A percentile compares a stretch with the other conserved stretches of the same genome.
Conservation (phyloP, 2,113 vertebrate species). For the Gymnorhina tibicen region DNA sequence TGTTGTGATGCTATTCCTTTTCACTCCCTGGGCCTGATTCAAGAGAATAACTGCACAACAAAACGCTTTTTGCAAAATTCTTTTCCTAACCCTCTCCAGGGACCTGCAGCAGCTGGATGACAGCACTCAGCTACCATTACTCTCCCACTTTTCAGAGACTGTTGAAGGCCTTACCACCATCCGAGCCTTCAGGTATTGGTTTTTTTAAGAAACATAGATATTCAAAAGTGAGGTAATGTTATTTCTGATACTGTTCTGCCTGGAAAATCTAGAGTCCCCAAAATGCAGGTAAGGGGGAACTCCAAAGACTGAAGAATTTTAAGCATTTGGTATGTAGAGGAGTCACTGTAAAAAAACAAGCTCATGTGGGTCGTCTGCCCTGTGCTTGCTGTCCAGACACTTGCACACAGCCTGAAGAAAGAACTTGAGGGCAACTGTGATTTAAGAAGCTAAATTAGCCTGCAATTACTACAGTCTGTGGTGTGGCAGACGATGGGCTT, state of each 20-base stretch:
- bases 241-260: not conserved
- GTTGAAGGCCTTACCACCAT: slow-evolving; percentile 96
- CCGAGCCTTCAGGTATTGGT: slow-evolving; percentile 88
- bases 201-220: not conserved
- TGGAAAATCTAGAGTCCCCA: not conserved
- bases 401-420: not conserved
- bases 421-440: not conserved
- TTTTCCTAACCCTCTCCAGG: slow-evolving; percentile 65
- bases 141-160: slow-evolving; percentile 96
- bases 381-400: not conserved
- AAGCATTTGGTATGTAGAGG: not conserved
- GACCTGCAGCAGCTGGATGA: slow-evolving; percentile 98
- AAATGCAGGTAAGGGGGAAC: not conserved
- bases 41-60: not conserved
- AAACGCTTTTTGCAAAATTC: not conserved
- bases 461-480: not conserved
- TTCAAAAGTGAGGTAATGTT: not conserved
- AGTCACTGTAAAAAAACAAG: not conserved
- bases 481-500: not conserved
- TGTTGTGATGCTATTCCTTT: not conserved
- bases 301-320: not conserved
- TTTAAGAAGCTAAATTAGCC: slow-evolving; percentile 26
- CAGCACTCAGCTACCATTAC: slow-evolving; percentile 91
- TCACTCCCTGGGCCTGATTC: not conserved
- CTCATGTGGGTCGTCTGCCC: not conserved